Percentiles rank a stretch among this genome's conserved stretches.
Evolutionary conservation across 2,888 invertebrate genomes (phyloP).

Genomic region (Brenthis ino): DNA sequence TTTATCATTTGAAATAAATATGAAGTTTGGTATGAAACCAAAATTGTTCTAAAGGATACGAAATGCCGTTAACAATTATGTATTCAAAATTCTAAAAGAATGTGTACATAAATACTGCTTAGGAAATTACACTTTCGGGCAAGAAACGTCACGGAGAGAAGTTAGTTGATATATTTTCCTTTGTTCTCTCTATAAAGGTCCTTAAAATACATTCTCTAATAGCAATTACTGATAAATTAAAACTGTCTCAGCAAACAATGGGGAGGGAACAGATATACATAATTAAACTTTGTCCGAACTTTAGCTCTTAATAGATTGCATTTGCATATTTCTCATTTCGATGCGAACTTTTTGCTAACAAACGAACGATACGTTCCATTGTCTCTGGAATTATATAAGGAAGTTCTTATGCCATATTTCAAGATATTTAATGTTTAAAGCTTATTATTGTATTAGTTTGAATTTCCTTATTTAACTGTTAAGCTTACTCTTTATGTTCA

Average conservation of each 20-base stretch:
- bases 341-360: slow-evolving; percentile 25
- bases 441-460: too few species aligned
- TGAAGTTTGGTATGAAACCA: too few species aligned
- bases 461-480: too few species aligned
- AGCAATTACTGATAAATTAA: slow-evolving; percentile 29
- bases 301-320: slow-evolving; percentile 39
- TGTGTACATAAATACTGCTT: too few species aligned
- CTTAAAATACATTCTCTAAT: slow-evolving; percentile 12
- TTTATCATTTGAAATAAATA: too few species aligned
- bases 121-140: too few species aligned
- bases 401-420: background rate
- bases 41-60: too few species aligned
- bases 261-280: slow-evolving; percentile 20
- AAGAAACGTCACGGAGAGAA: background rate
- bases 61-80: too few species aligned
- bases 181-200: background rate
- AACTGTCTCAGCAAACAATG: slow-evolving; percentile 20
- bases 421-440: background rate
- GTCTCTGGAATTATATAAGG: background rate
- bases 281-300: slow-evolving; percentile 29
- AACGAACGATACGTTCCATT: slow-evolving; percentile 13
- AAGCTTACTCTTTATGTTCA: too few species aligned
- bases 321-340: slow-evolving; percentile 38
- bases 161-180: background rate
- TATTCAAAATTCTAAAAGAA: too few species aligned